Evolutionary conservation across 2,888 invertebrate species (phyloP), one percentile per base, ranked within the genome.

Genomic region (Drosophila crucigera): DNA sequence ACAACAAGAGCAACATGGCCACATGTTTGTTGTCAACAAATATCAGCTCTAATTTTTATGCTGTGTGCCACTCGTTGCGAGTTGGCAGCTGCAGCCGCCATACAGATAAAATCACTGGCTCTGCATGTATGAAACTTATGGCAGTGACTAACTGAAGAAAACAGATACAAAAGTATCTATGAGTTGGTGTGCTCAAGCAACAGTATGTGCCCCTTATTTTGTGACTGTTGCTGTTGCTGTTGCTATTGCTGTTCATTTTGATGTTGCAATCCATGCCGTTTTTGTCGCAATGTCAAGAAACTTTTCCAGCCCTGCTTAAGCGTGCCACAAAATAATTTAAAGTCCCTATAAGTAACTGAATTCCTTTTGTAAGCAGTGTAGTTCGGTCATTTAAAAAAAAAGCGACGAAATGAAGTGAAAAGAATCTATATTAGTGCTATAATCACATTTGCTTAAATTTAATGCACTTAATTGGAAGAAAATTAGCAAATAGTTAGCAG

Each of bases 201-300:
- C 56, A 59, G 55, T 61, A 37, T 59, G 56, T 60, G 54, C 22
- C 28, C 53, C 37, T 68, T 49, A 49, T 60, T 47, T 33, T 16
- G 49, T 16, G 50, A 25, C 61, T 58, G 53, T 41, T 68, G 69
- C 11, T 33, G 33, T 43, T 19, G 9, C 33, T 39, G 22, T 43
- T 43, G 4, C 41, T 41, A 41, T 54, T 22, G 28, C 61, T 55
- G 11, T 28, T 37, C n/a, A 25, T 68, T 47, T 55, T 68, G 69
- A 7, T 35, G 43, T 47, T 25, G 16, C 41, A 31, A 65, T 30
- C n/a, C 25, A 31, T 39, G 73, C 65, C 61, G 84, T 66, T 81
- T 89, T 89, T 91, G 92, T 91, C 90, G 91, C 91, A 92, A 86
- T 84, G 90, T 91, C 91, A 92, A 89, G 83, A 90, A 88, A 91